Conservation (phyloP, 1,140 invertebrate species). For the Rhopalosiphum maidis region DNA sequence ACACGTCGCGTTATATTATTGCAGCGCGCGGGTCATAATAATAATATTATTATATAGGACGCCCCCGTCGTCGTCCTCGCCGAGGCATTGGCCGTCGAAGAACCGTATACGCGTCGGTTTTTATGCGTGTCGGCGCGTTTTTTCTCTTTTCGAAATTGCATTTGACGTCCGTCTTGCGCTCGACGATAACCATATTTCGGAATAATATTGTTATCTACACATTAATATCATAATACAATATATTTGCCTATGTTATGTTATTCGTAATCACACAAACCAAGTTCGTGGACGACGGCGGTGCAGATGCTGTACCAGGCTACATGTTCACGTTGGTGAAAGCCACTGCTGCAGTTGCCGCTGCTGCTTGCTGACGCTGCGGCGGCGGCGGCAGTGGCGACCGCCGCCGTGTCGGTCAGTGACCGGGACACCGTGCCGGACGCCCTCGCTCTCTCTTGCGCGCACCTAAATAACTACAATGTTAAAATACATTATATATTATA, state of each 20-base stretch:
- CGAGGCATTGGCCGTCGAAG: neutral
- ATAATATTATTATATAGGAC: neutral
- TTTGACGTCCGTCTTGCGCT: no score
- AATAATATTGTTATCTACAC: neutral
- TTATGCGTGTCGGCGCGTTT: neutral
- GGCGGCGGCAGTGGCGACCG: conserved; percentile 1
- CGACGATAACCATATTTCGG: neutral
- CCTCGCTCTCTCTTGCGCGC: conserved; percentile 57
- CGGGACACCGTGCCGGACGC: conserved; percentile 49
- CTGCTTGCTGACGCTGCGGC: neutral
- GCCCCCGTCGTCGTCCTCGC: no score
- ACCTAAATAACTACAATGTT: conserved; percentile 56
- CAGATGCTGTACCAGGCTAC: conserved; percentile 6
- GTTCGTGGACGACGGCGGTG: neutral
- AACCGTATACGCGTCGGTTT: neutral
- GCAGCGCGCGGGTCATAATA: neutral
- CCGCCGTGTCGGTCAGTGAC: conserved; percentile 55
- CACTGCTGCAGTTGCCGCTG: conserved; percentile 16
- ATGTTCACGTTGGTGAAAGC: conserved; percentile 36
- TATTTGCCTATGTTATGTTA: neutral
- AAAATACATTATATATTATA: conserved; percentile 30
- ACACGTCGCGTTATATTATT: conserved; percentile 9
- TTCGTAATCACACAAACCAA: neutral
- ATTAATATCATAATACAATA: neutral
- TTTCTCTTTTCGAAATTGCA: neutral